These are phyloP conservation scores for Scaptomyza polygonia DNA, from an alignment of 2,888 invertebrate species.

Conservation along the genomic window DNA sequence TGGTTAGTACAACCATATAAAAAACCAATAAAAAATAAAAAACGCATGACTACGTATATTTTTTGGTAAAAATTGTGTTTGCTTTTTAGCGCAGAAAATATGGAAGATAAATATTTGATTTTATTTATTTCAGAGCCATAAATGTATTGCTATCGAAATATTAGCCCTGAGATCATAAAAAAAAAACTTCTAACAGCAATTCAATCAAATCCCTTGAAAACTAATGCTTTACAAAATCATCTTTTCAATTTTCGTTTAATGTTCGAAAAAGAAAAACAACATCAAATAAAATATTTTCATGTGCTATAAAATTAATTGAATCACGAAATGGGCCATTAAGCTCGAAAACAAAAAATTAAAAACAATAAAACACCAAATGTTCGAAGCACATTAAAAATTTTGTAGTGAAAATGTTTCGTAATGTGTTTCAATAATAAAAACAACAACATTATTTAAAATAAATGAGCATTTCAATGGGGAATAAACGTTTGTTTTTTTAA, in stretches of 20 bases:
- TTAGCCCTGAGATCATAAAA: conserved; percentile 4
- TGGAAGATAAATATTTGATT: not conserved
- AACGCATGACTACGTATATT: conserved; percentile 3
- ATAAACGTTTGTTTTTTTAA: conserved; percentile 13
- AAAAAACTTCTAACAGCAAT: not conserved
- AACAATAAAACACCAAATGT: conserved; percentile 31
- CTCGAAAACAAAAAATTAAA: conserved; percentile 22
- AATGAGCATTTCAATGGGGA: conserved; percentile 13
- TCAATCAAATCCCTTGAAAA: not conserved
- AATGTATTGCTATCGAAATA: not conserved
- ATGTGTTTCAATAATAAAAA: conserved; percentile 42
- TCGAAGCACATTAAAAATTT: conserved; percentile 53
- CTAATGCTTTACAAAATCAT: conserved; percentile 7
- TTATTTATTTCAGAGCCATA: not conserved
- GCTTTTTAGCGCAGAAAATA: not conserved
- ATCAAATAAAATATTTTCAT: conserved; percentile 61
- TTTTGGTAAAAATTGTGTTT: not conserved
- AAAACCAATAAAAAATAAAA: too few relatives aligned
- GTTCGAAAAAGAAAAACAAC: conserved; percentile 50
- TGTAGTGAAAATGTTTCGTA: conserved; percentile 43
- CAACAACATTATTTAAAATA: conserved; percentile 17
- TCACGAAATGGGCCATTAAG: conserved; percentile 53
- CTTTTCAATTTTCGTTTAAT: conserved; percentile 26
- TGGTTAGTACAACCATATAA: not conserved
- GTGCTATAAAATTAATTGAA: conserved; percentile 57